Conservation (phyloP, 2,113 vertebrate genomes). For the Bos indicus region DNA sequence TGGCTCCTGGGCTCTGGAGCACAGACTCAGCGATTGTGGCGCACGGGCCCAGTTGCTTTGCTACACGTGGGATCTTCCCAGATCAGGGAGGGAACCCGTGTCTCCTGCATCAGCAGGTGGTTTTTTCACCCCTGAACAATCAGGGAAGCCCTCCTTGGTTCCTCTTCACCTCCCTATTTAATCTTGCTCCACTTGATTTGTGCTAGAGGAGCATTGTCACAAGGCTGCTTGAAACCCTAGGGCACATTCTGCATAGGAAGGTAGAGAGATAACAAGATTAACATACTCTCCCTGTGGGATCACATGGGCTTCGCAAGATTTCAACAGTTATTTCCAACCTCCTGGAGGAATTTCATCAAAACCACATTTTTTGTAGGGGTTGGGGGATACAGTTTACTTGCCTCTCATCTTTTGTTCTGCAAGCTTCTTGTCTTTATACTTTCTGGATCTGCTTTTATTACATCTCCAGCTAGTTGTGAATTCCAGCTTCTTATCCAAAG, state of each 20-base stretch:
- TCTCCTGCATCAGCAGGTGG: neutral
- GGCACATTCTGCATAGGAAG: neutral
- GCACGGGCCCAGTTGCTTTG: rapidly evolving
- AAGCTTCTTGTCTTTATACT: neutral
- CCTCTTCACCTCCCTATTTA: neutral
- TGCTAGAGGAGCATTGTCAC: neutral
- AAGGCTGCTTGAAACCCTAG: neutral
- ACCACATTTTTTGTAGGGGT: neutral
- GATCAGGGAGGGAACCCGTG: neutral
- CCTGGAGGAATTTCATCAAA: conserved; percentile 6
- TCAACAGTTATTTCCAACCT: neutral
- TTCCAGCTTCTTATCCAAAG: neutral
- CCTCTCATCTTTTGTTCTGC: neutral
- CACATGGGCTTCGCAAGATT: neutral
- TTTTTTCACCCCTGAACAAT: rapidly evolving
- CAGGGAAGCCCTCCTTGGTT: neutral
- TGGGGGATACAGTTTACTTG: neutral
- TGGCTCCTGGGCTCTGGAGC: neutral
- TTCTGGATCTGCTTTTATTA: conserved; percentile 11
- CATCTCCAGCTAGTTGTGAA: neutral
- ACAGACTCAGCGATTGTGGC: neutral
- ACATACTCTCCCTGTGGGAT: neutral
- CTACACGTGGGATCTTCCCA: neutral
- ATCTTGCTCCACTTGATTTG: neutral
- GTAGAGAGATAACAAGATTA: neutral